phyloP scores from a whole-genome alignment of 2,888 invertebrate species.

The Phyllotreta cruciferae region DNA sequence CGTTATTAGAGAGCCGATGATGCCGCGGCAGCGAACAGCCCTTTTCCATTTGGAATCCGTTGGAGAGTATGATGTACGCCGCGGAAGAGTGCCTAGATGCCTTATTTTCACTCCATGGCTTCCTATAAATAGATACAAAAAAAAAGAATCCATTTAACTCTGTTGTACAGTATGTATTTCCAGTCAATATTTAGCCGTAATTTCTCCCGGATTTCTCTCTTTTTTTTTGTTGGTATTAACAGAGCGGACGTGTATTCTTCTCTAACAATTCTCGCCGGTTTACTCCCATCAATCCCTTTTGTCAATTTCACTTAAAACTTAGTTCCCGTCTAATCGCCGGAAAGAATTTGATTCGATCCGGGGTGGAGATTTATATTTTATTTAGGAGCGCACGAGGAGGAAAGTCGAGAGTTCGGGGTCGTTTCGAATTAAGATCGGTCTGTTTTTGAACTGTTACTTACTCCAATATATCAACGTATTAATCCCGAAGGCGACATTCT shows the following conservation, averaged over 20 bases:
- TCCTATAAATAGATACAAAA: background rate
- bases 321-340: constrained; percentile 26
- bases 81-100: constrained; percentile 1
- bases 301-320: constrained; percentile 32
- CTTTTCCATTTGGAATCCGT: constrained; percentile 23
- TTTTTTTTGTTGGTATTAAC: constrained; percentile 2
- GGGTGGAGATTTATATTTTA: constrained; percentile 12
- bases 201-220: constrained; percentile 5
- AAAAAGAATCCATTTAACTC: background rate
- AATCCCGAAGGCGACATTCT: too few relatives aligned
- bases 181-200: background rate
- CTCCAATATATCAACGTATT: too few relatives aligned
- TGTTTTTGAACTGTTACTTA: too few relatives aligned
- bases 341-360: constrained; percentile 24
- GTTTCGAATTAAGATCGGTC: too few relatives aligned
- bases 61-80: constrained; percentile 22
- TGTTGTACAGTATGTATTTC: too few relatives aligned
- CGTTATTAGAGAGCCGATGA: constrained; percentile 16
- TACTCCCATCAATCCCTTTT: constrained; percentile 25
- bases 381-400: background rate
- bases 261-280: constrained; percentile 22
- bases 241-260: constrained; percentile 8
- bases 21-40: constrained; percentile 18
- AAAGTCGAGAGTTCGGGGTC: too few relatives aligned
- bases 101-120: background rate